A percentile compares a stretch with the other conserved stretches of the same genome.
Evolutionary conservation across 2,113 vertebrate species (phyloP).

Genomic region (Apeltes quadracus): DNA sequence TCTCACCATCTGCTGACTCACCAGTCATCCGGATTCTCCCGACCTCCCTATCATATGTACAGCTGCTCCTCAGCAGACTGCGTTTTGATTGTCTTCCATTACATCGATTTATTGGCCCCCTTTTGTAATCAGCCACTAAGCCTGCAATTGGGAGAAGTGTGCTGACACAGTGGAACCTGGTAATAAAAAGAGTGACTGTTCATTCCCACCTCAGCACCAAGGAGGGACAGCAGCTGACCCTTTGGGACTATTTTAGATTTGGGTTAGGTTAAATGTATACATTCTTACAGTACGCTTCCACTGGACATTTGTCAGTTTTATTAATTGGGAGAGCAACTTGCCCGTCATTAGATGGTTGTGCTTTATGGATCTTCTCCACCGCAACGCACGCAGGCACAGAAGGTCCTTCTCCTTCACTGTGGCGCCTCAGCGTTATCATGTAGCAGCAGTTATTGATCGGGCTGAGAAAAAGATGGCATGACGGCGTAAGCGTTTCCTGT

Average conservation of each 20-base stretch:
- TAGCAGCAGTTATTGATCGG: slow-evolving; percentile 51
- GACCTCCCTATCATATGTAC: background rate
- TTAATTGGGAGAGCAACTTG: slow-evolving; percentile 37
- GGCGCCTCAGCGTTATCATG: slow-evolving; percentile 28
- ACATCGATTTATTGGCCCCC: slow-evolving; percentile 36
- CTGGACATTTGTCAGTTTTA: slow-evolving; percentile 10
- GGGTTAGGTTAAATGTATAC: slow-evolving; percentile 52
- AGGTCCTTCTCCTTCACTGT: slow-evolving; percentile 47
- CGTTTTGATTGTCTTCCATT: slow-evolving; percentile 40
- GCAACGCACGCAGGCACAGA: slow-evolving; percentile 24
- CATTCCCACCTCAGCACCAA: slow-evolving; percentile 40
- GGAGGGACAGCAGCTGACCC: slow-evolving; percentile 62
- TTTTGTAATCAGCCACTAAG: slow-evolving; percentile 31
- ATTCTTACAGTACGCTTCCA: slow-evolving; percentile 23
- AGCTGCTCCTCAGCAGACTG: background rate
- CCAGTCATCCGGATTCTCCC: background rate
- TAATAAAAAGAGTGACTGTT: slow-evolving; percentile 34
- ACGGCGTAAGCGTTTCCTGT: slow-evolving; percentile 47
- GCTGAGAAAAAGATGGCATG: slow-evolving; percentile 30
- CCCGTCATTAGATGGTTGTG: background rate
- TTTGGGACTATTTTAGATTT: slow-evolving; percentile 43
- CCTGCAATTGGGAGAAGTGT: slow-evolving; percentile 40
- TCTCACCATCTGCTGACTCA: background rate
- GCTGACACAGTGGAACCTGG: slow-evolving; percentile 51
- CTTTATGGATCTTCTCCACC: slow-evolving; percentile 31